Base-by-base conservation (phyloP, 2,113 vertebrate genomes). In the Gymnorhina tibicen region DNA sequence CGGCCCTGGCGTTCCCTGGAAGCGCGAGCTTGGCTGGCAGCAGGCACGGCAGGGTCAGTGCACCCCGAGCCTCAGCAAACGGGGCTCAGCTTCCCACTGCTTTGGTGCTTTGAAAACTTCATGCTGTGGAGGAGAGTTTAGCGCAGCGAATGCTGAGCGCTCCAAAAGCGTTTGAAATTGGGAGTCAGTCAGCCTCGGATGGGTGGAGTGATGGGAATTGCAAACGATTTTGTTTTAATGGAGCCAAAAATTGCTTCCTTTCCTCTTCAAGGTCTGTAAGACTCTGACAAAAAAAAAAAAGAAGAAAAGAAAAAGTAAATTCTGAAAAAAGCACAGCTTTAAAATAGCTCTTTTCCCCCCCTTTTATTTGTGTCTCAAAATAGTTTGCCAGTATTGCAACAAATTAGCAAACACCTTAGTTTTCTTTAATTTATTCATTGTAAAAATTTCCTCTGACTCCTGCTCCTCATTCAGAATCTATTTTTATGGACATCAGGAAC, bases 231-330 rank as follows among this genome's bases (percentile, higher is more conserved):
- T 88, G 37, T 69, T 91, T 84, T 42, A 93, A 67, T 10, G 26
- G 84, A 88, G 94, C 88, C 91, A 95, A 86, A 93, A 95, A 41
- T 53, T 56, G 41, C 58, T 97, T 91, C 69, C 74, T 93, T 85
- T 93, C 85, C 75, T 92, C 81, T 92, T 76, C 50, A 66, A 92
- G 91, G 72, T 90, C 92, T 58, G 37, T 58, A 58, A 93, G 33
- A 8, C 39, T 75, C 39, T 75, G 16, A 87, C 67, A 49, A 56
- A 60, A 32, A 46, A 30, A n/a, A 26, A 37, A 59, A 49, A 35
- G 30, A 23, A 19, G 27, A 16, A 42, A 32, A 26, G 16, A 42
- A 13, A 44, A 13, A 16, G 24, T 39, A 47, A 69, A 47, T 73
- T 81, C 46, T 62, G 14, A 28, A 41, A 72, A 89, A 32, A 44